Evolutionary conservation across 2,888 invertebrate genomes (phyloP), one percentile per base, ranked within the genome.

Genomic region (Acanthococcus lagerstroemiae): DNA sequence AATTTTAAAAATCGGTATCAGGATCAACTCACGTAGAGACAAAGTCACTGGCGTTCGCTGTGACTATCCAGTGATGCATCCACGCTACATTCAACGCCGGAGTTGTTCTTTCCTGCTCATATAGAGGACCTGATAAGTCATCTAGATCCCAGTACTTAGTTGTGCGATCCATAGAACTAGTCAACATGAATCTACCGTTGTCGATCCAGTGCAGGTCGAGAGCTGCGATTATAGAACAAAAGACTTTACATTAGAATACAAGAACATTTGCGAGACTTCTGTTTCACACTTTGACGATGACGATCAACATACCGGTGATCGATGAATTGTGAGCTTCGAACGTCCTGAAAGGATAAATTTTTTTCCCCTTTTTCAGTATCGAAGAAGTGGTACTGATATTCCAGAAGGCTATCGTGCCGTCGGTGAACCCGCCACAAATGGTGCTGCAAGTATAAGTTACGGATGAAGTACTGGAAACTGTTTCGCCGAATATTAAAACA

Each of bases 371-470:
- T 30, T 37, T 61, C 26, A 68, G 46, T 9, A 68, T 55, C 46
- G 67, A 55, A 7, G 68, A 68, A 17, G 57, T 63, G n/a, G 56
- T 56, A 67, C 67, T 56, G 24, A 69, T 57, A 52, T 65, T 52
- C 46, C 68, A 69, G 1, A 69, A n/a, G 3, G 68, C 67, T 1
- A 69, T 57, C 1, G 37, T 37, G 46, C 69, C 69, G 56, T 69
- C 60, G 17, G 68, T 63, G 56, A 68, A 69, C n/a, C 69, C 69
- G 52, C 68, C 68, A 9, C 65, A 63, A 21, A 69, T 25, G 4
- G 67, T 63, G 44, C 69, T 69, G 22, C 12, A 54, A 37, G 22
- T 21, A 30, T 37, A 54, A 37, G 7, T 24, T 19, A 21, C 22
- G 22, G 5, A 9, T 30, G 37, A 56, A 56, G n/a, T 26, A 55